A percentile compares a stretch with the other conserved stretches of the same genome.
Evolutionary conservation across 1,140 invertebrate species (phyloP).

Genomic region (Sweltsa coloradensis): DNA sequence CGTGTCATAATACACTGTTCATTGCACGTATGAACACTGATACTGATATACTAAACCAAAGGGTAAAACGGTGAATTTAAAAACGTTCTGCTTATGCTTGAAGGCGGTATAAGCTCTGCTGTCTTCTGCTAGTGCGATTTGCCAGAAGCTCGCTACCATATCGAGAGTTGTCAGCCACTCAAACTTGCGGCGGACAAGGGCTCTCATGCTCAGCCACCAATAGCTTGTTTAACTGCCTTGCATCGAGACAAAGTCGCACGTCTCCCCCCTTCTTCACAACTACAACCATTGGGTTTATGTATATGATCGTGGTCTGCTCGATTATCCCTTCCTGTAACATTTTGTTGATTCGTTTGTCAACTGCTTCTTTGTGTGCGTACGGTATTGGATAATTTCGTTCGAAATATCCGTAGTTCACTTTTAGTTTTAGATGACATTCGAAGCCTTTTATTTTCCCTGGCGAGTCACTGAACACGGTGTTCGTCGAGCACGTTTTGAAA

Average conservation of each 20-base stretch:
- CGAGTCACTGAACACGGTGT: too few relatives aligned
- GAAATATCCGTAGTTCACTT: too few relatives aligned
- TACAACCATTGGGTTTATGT: slow-evolving; percentile 24
- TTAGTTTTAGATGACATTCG: too few relatives aligned
- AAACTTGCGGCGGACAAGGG: too few relatives aligned
- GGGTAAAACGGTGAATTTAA: slow-evolving; percentile 23
- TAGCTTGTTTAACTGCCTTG: slow-evolving; percentile 21
- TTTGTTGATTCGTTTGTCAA: slow-evolving; percentile 13
- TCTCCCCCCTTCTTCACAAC: slow-evolving; percentile 20
- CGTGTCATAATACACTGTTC: background rate
- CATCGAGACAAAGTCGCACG: slow-evolving; percentile 25
- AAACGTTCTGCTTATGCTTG: slow-evolving; percentile 21
- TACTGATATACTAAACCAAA: slow-evolving; percentile 22
- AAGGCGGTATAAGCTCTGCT: slow-evolving; percentile 26
- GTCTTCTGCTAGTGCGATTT: slow-evolving; percentile 21
- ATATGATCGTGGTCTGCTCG: slow-evolving; percentile 20
- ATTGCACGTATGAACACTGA: background rate
- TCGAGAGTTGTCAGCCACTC: too few relatives aligned
- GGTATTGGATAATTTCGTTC: slow-evolving; percentile 22
- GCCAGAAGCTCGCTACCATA: slow-evolving; percentile 28
- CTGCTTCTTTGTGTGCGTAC: slow-evolving; percentile 9
- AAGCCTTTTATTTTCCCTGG: too few relatives aligned
- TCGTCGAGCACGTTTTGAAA: too few relatives aligned
- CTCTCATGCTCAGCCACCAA: slow-evolving; percentile 24
- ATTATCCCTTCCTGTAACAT: slow-evolving; percentile 18